Conservation (phyloP, 2,797 vertebrate species). For the Mormyrus proboscirostris region DNA sequence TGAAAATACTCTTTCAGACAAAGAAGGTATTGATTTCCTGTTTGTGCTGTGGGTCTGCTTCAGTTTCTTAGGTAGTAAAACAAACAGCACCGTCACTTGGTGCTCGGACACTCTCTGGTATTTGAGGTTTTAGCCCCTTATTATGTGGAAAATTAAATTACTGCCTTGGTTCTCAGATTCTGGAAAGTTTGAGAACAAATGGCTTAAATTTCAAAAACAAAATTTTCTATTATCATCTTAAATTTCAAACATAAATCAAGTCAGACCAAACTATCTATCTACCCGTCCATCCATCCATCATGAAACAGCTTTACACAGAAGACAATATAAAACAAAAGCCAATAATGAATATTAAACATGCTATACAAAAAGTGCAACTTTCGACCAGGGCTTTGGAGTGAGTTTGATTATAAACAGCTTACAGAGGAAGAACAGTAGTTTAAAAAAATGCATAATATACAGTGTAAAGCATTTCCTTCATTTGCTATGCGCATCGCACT, state of each 20-base stretch:
- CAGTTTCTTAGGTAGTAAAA: neutral
- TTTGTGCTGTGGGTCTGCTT: neutral
- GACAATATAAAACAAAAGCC: neutral
- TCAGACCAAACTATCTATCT: neutral
- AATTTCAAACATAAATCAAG: neutral
- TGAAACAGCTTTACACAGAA: neutral
- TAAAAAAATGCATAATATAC: neutral
- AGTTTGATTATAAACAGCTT: neutral
- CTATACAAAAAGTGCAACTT: neutral
- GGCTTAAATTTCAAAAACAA: neutral
- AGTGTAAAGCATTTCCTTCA: neutral
- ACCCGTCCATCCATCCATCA: neutral
- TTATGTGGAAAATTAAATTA: constrained; percentile 14
- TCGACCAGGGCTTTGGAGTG: neutral
- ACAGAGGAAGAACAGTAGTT: neutral
- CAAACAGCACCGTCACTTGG: neutral
- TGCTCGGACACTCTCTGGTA: neutral
- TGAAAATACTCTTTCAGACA: constrained; percentile 8
- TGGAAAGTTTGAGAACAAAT: neutral
- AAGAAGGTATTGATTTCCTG: neutral
- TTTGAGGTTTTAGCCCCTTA: neutral
- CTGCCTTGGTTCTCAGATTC: neutral
- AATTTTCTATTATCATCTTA: neutral
- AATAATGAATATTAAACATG: neutral
- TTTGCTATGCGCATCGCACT: neutral